phyloP scores from a whole-genome alignment of 1,140 invertebrate species.

The Rhyzopertha dominica region DNA sequence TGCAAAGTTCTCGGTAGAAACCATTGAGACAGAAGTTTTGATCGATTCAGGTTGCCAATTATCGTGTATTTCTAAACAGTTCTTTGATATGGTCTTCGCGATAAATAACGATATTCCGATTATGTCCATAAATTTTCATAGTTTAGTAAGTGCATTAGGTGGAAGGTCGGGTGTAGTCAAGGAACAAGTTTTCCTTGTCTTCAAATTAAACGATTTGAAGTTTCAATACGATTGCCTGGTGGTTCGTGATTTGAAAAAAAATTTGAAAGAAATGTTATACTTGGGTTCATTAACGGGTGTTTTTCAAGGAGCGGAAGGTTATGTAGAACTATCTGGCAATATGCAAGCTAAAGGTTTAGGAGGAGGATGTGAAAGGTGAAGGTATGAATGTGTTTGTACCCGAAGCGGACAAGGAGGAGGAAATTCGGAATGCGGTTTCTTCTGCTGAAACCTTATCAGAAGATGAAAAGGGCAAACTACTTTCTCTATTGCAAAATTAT shows the following conservation, averaged over 20 bases:
- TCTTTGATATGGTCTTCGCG: slow-evolving; percentile 18
- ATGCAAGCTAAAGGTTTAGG: too few relatives aligned
- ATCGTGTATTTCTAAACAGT: slow-evolving; percentile 26
- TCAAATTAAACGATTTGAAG: not conserved
- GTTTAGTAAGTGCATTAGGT: too few relatives aligned
- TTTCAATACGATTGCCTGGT: slow-evolving; percentile 19
- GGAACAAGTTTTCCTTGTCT: slow-evolving; percentile 12
- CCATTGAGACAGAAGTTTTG: not conserved
- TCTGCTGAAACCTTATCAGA: not conserved
- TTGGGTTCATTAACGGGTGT: not conserved
- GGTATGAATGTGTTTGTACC: not conserved
- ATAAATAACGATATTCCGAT: slow-evolving; percentile 12
- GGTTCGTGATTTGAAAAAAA: slow-evolving; percentile 18
- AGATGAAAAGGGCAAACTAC: not conserved
- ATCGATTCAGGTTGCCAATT: slow-evolving; percentile 30
- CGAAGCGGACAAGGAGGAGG: slow-evolving; percentile 1
- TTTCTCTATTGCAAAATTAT: slow-evolving; percentile 17
- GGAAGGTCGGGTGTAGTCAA: slow-evolving; percentile 18
- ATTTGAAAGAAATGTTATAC: slow-evolving; percentile 18
- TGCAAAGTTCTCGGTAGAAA: not conserved
- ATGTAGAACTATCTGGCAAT: slow-evolving; percentile 2
- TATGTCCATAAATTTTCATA: slow-evolving; percentile 23
- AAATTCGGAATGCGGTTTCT: not conserved
- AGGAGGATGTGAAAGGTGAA: too few relatives aligned
- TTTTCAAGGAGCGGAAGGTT: not conserved